These are phyloP conservation scores for Microtus oregoni DNA, from an alignment of 2,113 vertebrate species.

Conservation along the genomic window DNA sequence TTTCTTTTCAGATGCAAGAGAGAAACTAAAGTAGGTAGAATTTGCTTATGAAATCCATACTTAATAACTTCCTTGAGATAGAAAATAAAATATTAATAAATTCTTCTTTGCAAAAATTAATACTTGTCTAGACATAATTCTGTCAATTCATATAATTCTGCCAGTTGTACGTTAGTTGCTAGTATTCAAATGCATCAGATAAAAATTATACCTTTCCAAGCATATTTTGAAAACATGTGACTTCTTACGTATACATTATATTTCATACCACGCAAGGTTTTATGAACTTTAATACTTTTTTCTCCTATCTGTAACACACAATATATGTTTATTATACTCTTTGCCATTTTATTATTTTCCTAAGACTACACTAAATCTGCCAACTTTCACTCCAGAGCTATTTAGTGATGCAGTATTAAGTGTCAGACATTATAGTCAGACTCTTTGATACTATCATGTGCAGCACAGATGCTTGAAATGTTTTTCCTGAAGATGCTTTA, in stretches of 20 bases:
- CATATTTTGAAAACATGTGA: constrained; percentile 54
- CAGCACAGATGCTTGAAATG: constrained; percentile 17
- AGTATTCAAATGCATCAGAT: neutral
- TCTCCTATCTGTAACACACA: neutral
- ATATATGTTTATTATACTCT: constrained; percentile 21
- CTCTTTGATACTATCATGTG: neutral
- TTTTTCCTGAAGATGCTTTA: neutral
- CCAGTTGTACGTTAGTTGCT: neutral
- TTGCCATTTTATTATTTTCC: constrained; percentile 52
- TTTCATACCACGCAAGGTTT: constrained; percentile 16
- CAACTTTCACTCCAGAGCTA: constrained; percentile 40
- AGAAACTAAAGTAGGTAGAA: neutral
- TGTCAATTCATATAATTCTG: neutral
- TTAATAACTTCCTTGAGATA: constrained; percentile 6
- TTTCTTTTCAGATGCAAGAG: neutral
- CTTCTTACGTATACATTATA: neutral
- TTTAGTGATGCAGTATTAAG: constrained; percentile 16
- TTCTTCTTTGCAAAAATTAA: constrained; percentile 37
- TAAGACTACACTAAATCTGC: constrained; percentile 56
- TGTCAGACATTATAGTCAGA: neutral
- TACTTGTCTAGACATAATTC: neutral
- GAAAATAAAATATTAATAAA: constrained; percentile 54
- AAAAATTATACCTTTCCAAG: neutral
- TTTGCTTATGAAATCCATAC: constrained; percentile 42
- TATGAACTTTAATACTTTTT: constrained; percentile 50